phyloP scores from a whole-genome alignment of 2,888 invertebrate genomes.

The Nebria brevicollis region DNA sequence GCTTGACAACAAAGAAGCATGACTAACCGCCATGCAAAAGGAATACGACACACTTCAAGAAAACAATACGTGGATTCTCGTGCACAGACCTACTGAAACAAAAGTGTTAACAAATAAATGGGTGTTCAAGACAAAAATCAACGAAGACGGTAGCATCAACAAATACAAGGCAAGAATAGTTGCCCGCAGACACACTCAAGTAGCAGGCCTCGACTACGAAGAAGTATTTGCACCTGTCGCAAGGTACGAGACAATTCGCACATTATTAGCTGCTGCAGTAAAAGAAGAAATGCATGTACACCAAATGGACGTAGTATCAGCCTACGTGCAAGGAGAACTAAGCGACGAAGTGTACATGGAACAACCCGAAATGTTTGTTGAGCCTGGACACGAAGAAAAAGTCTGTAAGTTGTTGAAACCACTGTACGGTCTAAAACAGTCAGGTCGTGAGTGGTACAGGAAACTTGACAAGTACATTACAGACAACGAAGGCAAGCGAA shows the following conservation, averaged over 20 bases:
- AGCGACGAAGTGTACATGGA: too few relatives aligned
- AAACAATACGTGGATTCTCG: too few relatives aligned
- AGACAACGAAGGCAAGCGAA: neutral
- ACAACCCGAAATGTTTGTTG: slow-evolving; percentile 21
- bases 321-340: too few relatives aligned
- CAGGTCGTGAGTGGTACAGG: slow-evolving; percentile 13
- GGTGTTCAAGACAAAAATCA: slow-evolving; percentile 49
- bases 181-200: slow-evolving; percentile 50
- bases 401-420: too few relatives aligned
- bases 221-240: slow-evolving; percentile 50
- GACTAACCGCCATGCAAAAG: slow-evolving; percentile 2
- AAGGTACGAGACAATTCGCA: slow-evolving; percentile 50
- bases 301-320: slow-evolving; percentile 49
- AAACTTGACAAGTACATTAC: neutral
- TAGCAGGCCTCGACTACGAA: slow-evolving; percentile 49
- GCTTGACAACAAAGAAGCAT: neutral
- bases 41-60: too few relatives aligned
- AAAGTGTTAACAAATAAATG: slow-evolving; percentile 45
- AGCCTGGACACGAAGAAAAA: too few relatives aligned
- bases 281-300: slow-evolving; percentile 51
- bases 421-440: neutral
- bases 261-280: slow-evolving; percentile 48
- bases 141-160: slow-evolving; percentile 44
- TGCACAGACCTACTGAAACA: too few relatives aligned
- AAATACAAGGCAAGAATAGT: slow-evolving; percentile 50